A percentile compares a stretch with the other conserved stretches of the same genome.
These are phyloP conservation scores for Darevskia nairensis DNA, from an alignment of 2,797 vertebrate species.

Conservation along the genomic window DNA sequence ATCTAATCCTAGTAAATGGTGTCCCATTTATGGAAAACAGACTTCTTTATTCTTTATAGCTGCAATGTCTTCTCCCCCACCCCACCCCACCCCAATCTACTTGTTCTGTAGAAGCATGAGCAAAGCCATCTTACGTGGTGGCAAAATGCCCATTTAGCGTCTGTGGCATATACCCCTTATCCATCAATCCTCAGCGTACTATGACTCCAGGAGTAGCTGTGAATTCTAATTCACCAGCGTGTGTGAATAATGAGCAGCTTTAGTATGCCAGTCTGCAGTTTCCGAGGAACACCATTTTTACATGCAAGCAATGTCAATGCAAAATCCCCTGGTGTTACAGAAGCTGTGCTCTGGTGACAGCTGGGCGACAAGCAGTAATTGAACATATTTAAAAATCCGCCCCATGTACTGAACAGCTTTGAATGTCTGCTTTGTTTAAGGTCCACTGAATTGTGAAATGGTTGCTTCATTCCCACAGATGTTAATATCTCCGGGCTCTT, in stretches of 20 bases:
- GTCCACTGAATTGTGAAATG: constrained; percentile 85
- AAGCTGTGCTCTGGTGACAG: constrained; percentile 74
- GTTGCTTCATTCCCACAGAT: constrained; percentile 81
- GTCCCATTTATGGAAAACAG: neutral
- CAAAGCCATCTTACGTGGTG: neutral
- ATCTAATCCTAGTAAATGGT: neutral
- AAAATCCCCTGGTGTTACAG: constrained; percentile 67
- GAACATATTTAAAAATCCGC: constrained; percentile 81
- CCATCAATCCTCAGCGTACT: constrained; percentile 29
- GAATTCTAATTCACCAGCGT: constrained; percentile 46
- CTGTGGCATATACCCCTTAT: constrained; percentile 11
- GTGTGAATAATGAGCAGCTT: constrained; percentile 63
- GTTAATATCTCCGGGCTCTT: constrained; percentile 84
- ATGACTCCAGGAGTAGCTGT: constrained; percentile 23
- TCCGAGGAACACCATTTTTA: constrained; percentile 63
- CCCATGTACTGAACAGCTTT: constrained; percentile 80
- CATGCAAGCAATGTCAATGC: constrained; percentile 67
- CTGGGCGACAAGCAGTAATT: constrained; percentile 76
- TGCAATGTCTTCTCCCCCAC: neutral
- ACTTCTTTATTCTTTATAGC: neutral
- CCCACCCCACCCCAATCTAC: neutral
- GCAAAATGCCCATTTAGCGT: constrained; percentile 40
- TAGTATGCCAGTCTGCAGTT: constrained; percentile 54
- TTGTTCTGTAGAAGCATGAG: neutral
- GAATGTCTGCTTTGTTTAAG: constrained; percentile 82